Base-by-base conservation (phyloP, 2,113 vertebrate species). In the Fregata magnificens region DNA sequence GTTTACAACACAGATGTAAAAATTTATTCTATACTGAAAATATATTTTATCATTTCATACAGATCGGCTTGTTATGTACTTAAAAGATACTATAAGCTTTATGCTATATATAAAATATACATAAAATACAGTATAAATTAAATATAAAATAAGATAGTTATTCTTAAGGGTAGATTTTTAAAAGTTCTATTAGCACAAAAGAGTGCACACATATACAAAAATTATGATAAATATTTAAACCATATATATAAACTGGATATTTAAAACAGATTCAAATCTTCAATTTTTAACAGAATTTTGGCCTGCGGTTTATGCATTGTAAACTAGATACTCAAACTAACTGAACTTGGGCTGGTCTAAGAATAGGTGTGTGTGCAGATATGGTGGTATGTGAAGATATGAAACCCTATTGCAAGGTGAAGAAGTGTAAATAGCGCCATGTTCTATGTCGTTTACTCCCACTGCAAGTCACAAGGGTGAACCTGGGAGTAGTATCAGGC, bases 1-100 rank as follows among this genome's bases (percentile, higher is more conserved):
- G 16, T 80, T 95, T 96, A 80, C 62, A 77, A 77, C 16, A 45
- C 7, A 82, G 62, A 74, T 55, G 34, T 52, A 76, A 93, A 82
- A 72, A 63, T 65, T 83, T 77, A 65, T 89, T 86, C 58, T 10
- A 7, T 49, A 5, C 9, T 62, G 22, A 66, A 95, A 71, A 82
- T 36, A 6, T 19, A 52, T 91, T 94, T 92, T 66, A 58, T 80
- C 2, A n/a, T 88, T 82, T 90, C 34, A 85, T 91, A 72, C 3
- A 50, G 40, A 59, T 24, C 72, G 25, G 13, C 11, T 32, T 66
- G 36, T 53, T 77, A 65, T 69, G 26, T 44, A 38, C 36, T 49
- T 89, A 81, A 90, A 92, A 9, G 18, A 71, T 90, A 49, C 32
- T 42, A 8, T 66, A 45, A 20, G 24, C 5, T 44, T 85, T 77